Evolutionary conservation across 2,797 vertebrate species (phyloP).

Genomic region (Urosaurus nigricauda): DNA sequence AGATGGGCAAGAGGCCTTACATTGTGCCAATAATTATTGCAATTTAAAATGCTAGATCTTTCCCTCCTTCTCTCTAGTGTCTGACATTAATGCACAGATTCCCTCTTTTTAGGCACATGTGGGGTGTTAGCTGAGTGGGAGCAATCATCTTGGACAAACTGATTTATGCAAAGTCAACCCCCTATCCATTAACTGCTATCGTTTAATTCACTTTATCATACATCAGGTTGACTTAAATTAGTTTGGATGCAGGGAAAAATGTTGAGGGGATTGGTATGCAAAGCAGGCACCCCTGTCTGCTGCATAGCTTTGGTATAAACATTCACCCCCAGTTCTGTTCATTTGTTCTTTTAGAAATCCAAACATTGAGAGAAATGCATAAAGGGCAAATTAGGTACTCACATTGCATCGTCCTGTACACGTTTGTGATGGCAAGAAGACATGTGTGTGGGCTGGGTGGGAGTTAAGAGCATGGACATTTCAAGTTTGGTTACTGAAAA

Average conservation of each 20-base stretch:
- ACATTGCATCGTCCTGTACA: background rate
- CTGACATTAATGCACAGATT: background rate
- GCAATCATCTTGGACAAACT: background rate
- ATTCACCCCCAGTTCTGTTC: background rate
- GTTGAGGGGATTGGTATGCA: conserved; percentile 23
- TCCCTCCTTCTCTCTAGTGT: background rate
- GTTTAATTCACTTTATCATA: conserved; percentile 21
- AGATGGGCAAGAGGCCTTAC: background rate
- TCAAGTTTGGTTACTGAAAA: background rate
- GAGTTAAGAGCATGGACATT: background rate
- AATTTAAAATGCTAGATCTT: background rate
- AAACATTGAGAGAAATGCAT: background rate
- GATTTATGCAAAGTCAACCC: background rate
- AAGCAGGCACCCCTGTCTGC: conserved; percentile 3
- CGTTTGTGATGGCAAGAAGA: background rate
- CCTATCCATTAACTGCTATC: background rate
- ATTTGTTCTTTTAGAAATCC: background rate
- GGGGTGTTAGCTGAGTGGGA: background rate
- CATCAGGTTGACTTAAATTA: conserved; percentile 31
- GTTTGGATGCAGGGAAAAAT: background rate
- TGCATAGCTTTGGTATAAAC: background rate
- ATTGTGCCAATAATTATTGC: too few relatives aligned
- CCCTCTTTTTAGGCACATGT: background rate
- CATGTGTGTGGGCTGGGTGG: background rate
- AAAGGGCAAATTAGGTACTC: background rate